Evolutionary conservation across 1,140 invertebrate genomes (phyloP).

Genomic region (Ladona fulva): DNA sequence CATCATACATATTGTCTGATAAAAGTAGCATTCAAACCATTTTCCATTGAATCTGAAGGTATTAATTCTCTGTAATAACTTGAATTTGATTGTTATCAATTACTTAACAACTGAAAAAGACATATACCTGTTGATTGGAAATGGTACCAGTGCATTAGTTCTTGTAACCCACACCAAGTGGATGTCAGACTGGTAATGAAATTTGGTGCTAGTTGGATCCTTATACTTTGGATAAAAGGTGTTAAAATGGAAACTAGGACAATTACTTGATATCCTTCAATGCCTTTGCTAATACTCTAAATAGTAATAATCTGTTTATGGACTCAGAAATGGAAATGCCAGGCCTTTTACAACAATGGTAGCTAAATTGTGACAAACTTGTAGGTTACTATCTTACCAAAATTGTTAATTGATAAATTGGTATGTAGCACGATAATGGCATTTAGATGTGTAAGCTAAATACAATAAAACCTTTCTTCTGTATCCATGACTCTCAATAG

Average conservation of each 20-base stretch:
- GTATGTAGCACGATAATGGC: neutral
- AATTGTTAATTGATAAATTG: neutral
- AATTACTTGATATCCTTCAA: neutral
- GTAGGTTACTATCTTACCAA: neutral
- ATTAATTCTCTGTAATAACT: no score
- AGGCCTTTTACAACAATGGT: neutral
- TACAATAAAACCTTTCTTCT: neutral
- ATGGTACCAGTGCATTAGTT: neutral
- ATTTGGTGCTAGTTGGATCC: neutral
- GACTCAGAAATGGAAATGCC: neutral
- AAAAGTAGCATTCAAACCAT: no score
- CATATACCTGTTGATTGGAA: slow-evolving; percentile 6
- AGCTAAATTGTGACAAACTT: neutral
- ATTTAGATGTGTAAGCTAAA: slow-evolving; percentile 8
- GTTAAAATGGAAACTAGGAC: neutral
- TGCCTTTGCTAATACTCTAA: neutral
- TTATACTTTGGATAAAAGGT: neutral
- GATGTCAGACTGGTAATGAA: neutral
- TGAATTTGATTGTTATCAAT: neutral
- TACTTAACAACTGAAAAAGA: neutral
- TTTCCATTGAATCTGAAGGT: no score
- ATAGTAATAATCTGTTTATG: neutral
- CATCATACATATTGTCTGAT: no score
- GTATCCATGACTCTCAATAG: neutral
- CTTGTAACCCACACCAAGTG: neutral